phyloP scores from a whole-genome alignment of 1,140 invertebrate genomes.

The Pantala flavescens region DNA sequence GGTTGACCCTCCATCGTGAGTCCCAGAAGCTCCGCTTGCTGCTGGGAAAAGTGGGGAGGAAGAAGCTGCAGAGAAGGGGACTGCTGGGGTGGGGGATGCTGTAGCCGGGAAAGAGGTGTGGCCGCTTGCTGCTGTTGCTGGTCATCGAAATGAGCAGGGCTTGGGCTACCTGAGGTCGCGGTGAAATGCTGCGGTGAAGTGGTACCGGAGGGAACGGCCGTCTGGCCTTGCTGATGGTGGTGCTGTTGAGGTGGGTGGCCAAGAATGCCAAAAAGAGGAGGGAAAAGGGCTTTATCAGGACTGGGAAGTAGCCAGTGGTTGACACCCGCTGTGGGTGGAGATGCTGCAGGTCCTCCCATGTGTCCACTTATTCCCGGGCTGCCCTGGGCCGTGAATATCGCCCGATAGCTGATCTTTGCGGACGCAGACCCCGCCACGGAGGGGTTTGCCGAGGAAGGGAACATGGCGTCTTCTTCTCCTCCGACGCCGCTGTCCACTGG shows the following conservation, averaged over 20 bases:
- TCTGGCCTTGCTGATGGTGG: constrained; percentile 21
- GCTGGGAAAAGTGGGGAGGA: constrained; percentile 35
- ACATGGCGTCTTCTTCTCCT: neutral
- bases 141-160: constrained; percentile 17
- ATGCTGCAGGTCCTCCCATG: constrained; percentile 26
- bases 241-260: constrained; percentile 33
- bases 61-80: constrained; percentile 17
- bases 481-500: constrained; percentile 52
- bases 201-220: constrained; percentile 23
- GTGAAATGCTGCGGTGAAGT: constrained; percentile 21
- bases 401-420: constrained; percentile 55
- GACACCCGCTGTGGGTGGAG: constrained; percentile 26
- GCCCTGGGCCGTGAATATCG: constrained; percentile 55
- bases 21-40: constrained; percentile 47
- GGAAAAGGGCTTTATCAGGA: constrained; percentile 47
- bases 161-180: constrained; percentile 23
- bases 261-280: constrained; percentile 43
- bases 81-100: constrained; percentile 22
- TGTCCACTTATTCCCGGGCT: constrained; percentile 32
- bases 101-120: constrained; percentile 23
- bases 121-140: constrained; percentile 20
- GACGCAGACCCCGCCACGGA: constrained; percentile 36
- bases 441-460: constrained; percentile 8
- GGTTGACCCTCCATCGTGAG: constrained; percentile 45
- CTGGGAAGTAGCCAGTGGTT: constrained; percentile 47